Evolutionary conservation across 2,888 invertebrate genomes (phyloP), one percentile per base, ranked within the genome.

Genomic region (Pristionchus arcanus): DNA sequence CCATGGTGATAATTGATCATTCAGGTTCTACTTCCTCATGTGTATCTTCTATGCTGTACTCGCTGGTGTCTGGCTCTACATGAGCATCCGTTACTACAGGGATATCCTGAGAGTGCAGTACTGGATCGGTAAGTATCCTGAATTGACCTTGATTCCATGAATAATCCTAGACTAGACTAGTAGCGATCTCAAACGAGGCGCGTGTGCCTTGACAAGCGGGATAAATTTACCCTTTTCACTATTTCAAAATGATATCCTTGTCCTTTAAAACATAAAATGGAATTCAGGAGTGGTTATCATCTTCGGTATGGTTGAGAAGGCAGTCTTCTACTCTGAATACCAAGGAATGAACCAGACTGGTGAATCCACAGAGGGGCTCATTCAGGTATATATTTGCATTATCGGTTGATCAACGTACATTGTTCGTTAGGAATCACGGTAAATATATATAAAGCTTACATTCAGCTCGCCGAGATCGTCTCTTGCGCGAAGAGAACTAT

Each of bases 91-190:
- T 93, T 97, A 97, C 95, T 98, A 98, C 98, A 96, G 97, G 71
- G 98, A 98, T 95, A 96, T 98, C 37, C 96, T 98, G 88, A 96
- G 98, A 59, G 97, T 98, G 77, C 98, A 98, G 96, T 98, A 98
- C 96, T 98, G 98, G 98, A 98, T 98, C 95, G 98, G 98, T 13
- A 19, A 90, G 91, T 81, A 77, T 13, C 3, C 1, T 25, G 16
- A 53, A 13, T 25, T 37, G 77, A 11, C 42, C 42, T 3, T 42
- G 9, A 5, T 42, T 42, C 42, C 42, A 5, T 42, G 42, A 42
- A 42, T 42, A 42, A 42, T 42, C 42, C n/a, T n/a, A n/a, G n/a
- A 9, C 42, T 42, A 9, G 4, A 5, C 42, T 3, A 42, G 42
- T 9, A 42, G 42, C 9, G 42, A 42, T 42, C 42, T 42, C 42